These are phyloP conservation scores for Fopius arisanus DNA, from an alignment of 1,140 invertebrate genomes.

Conservation along the genomic window DNA sequence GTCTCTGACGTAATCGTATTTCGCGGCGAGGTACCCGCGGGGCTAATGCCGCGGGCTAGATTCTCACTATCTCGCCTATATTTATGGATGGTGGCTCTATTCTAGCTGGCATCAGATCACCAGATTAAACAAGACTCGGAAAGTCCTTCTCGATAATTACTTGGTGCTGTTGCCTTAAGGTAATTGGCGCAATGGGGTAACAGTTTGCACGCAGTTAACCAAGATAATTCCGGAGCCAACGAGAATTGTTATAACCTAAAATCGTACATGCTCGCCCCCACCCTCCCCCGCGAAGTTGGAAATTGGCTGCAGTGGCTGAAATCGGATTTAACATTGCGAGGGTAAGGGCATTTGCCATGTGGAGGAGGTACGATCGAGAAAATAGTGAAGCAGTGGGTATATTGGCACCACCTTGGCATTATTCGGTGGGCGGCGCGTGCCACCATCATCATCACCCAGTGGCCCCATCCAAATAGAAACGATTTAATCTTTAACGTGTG, in stretches of 20 bases:
- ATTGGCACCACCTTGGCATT: background rate
- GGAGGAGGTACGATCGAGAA: background rate
- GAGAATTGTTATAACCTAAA: conserved; percentile 58
- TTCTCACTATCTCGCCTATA: background rate
- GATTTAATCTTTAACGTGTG: conserved; percentile 24
- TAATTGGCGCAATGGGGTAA: conserved; percentile 62
- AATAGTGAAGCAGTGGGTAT: background rate
- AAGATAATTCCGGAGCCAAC: conserved; percentile 61
- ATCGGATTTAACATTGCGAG: no score
- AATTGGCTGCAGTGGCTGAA: conserved; percentile 57
- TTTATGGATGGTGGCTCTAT: background rate
- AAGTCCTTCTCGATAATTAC: conserved; percentile 57
- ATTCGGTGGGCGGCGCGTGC: conserved; percentile 13
- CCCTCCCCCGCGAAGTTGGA: conserved; percentile 57
- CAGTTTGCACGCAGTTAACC: conserved; percentile 56
- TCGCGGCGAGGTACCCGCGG: conserved; percentile 18
- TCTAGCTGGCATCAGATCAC: conserved; percentile 41
- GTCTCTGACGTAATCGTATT: conserved; percentile 51
- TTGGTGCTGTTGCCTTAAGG: conserved; percentile 43
- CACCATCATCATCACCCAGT: background rate
- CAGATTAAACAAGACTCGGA: conserved; percentile 61
- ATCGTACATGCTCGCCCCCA: conserved; percentile 31
- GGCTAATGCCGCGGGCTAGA: conserved; percentile 43
- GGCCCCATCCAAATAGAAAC: conserved; percentile 10
- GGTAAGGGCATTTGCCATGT: no score